A percentile compares a stretch with the other conserved stretches of the same genome.
Evolutionary conservation across 2,113 vertebrate species (phyloP).

Genomic region (Microcebus tavaratra): DNA sequence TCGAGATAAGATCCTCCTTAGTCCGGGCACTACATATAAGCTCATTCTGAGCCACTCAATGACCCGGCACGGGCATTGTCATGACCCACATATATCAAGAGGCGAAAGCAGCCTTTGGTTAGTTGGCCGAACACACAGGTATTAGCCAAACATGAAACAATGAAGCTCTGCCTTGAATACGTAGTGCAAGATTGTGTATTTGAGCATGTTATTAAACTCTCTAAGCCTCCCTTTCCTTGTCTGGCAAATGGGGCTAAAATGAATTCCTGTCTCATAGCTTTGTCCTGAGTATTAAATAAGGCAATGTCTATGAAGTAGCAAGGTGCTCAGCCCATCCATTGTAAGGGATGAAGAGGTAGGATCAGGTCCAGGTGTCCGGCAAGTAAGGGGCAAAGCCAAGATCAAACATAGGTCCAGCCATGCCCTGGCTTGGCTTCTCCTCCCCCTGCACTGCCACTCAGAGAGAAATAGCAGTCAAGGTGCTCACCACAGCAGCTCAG

Average conservation of each 20-base stretch:
- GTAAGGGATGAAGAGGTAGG: not conserved
- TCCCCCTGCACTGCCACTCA: no score
- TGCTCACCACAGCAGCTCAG: not conserved
- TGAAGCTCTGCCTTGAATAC: not conserved
- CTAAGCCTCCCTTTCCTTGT: not conserved
- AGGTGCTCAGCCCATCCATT: accelerated
- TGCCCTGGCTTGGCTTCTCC: not conserved
- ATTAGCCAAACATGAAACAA: not conserved
- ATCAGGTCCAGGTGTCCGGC: not conserved
- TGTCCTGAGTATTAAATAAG: not conserved
- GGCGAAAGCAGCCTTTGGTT: not conserved
- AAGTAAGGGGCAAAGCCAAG: not conserved
- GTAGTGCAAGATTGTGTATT: no score
- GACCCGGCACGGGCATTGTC: accelerated
- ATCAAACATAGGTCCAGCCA: not conserved
- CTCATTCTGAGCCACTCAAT: not conserved
- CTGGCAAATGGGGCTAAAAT: not conserved
- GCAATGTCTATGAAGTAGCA: not conserved
- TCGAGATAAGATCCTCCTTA: not conserved
- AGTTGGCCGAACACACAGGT: not conserved
- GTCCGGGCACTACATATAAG: not conserved
- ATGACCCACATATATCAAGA: not conserved
- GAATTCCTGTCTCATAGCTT: not conserved
- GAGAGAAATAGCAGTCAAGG: not conserved
- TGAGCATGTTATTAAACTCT: not conserved